Evolutionary conservation across 2,113 vertebrate genomes (phyloP), one percentile per base, ranked within the genome.

Genomic region (Caretta caretta): DNA sequence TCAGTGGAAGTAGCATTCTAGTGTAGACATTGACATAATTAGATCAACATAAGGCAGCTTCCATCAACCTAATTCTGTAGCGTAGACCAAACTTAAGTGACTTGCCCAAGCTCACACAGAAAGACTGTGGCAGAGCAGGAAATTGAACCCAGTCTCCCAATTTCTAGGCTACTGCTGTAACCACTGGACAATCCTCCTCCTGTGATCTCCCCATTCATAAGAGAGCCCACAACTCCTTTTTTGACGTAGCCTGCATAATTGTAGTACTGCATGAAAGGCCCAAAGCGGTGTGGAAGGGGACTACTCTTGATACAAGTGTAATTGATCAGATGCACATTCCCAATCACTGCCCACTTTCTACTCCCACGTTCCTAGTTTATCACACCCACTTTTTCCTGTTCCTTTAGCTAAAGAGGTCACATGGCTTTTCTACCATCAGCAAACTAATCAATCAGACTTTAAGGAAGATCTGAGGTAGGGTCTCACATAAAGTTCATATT

Each of bases 231-330:
- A 85, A 9, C 25, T 86, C 9, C 29, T 83, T 92, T 92, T 89
- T 80, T 48, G 48, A 79, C 87, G 84, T 48, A 92, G 2, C 59
- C 83, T 93, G 42, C 35, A 84, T 84, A 92, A 91, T 10, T 6
- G 57, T 48, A 24, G 16, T 46, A 46, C 80, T 83, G 49, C 80
- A 91, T 78, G 29, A 83, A 92, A 93, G 12, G n/a, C 56, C 82
- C 81, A 57, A 93, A 91, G 10, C 85, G 81, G 86, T 80, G 48
- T 42, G 65, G 91, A 95, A 96, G 27, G 46, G 85, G 6, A 14
- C 22, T 54, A 54, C 53, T 54, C 20, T 8, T 8, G 1, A 93
- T 92, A 94, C 65, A 22, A 4, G 7, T 90, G 79, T 95, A 94
- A 92, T 84, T 83, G 25, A 10, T 83, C 19, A 10, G 92, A 87